Percentiles rank a stretch among this genome's conserved stretches.
phyloP scores from a whole-genome alignment of 2,113 vertebrate species.

The Butorides virescens region DNA sequence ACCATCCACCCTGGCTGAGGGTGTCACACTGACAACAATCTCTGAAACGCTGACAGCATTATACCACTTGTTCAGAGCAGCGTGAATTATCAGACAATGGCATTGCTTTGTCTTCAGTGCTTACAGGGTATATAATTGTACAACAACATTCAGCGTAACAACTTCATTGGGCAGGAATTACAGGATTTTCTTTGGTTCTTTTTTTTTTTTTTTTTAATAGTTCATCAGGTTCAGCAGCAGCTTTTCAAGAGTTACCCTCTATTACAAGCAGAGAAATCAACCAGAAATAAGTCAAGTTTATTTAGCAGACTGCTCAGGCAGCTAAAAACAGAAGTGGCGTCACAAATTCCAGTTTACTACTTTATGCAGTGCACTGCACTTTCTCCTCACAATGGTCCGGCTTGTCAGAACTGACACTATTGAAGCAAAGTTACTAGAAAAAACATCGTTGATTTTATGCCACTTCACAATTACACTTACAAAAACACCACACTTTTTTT shows the following conservation, averaged over 20 bases:
- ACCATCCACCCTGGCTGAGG: too few species aligned
- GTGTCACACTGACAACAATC: background rate
- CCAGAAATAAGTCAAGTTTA: slow-evolving; percentile 4
- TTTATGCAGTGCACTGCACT: background rate
- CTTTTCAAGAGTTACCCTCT: background rate
- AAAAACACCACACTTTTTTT: background rate
- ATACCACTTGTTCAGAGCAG: background rate
- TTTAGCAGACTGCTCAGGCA: background rate
- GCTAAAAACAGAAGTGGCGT: background rate
- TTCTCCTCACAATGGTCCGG: background rate
- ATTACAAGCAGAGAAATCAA: background rate
- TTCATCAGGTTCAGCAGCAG: background rate
- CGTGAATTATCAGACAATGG: background rate
- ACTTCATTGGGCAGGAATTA: background rate
- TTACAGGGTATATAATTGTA: background rate
- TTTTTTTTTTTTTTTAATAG: background rate
- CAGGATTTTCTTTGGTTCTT: background rate
- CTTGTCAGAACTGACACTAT: background rate
- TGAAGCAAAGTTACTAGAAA: background rate
- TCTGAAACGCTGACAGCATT: background rate
- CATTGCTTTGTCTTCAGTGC: background rate
- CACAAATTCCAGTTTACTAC: background rate
- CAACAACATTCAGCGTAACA: background rate
- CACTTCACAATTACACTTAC: background rate
- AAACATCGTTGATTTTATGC: background rate